These are phyloP conservation scores for Circaetus gallicus DNA, from an alignment of 2,113 vertebrate species.

Conservation along the genomic window DNA sequence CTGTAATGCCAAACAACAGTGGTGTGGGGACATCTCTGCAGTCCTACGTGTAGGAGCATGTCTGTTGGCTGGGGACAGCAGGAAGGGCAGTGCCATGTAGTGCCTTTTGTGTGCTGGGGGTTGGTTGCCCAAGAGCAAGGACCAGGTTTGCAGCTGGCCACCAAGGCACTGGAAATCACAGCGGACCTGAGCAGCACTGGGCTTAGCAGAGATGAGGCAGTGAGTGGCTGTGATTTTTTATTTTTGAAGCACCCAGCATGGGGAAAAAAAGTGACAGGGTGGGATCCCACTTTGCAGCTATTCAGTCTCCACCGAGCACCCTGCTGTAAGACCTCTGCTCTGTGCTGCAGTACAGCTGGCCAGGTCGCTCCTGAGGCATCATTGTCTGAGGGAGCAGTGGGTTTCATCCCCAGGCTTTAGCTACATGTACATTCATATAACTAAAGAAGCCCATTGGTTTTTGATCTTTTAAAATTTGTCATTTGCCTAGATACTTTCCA, in stretches of 20 bases:
- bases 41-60: rapidly evolving
- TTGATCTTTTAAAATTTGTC: neutral
- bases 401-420: neutral
- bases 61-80: neutral
- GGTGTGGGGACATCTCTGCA: neutral
- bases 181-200: neutral
- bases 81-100: neutral
- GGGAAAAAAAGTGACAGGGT: neutral
- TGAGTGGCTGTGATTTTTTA: neutral
- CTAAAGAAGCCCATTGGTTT: rapidly evolving
- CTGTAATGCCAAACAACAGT: neutral
- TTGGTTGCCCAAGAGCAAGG: neutral
- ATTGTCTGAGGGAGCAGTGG: rapidly evolving
- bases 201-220: neutral
- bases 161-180: neutral
- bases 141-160: neutral
- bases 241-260: neutral
- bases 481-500: neutral
- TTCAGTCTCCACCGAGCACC: neutral
- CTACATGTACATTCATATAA: neutral
- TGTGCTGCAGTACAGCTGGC: rapidly evolving
- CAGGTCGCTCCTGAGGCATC: neutral
- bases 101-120: neutral
- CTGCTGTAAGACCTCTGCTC: neutral
- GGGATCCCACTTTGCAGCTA: neutral